phyloP scores from a whole-genome alignment of 2,888 invertebrate genomes.

The Euspilapteryx auroguttella region DNA sequence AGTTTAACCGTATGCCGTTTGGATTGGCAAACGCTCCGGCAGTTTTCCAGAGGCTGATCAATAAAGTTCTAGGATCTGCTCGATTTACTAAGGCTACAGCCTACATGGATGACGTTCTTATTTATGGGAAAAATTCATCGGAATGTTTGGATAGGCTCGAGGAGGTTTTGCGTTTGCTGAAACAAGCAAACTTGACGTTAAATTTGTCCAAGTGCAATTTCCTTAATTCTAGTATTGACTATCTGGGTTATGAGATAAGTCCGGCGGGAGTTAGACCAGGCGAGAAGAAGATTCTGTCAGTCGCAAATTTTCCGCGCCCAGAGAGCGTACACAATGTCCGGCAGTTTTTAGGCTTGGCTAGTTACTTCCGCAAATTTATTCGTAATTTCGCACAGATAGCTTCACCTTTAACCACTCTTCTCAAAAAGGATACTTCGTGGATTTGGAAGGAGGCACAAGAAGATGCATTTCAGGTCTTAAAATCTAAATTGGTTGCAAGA shows the following conservation, averaged over 20 bases:
- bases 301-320: slow-evolving; percentile 13
- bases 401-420: too few relatives aligned
- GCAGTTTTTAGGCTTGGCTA: slow-evolving; percentile 14
- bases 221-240: slow-evolving; percentile 11
- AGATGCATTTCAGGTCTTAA: too few relatives aligned
- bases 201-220: slow-evolving; percentile 15
- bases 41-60: too few relatives aligned
- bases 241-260: slow-evolving; percentile 14
- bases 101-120: slow-evolving; percentile 9
- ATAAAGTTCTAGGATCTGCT: slow-evolving; percentile 1
- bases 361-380: too few relatives aligned
- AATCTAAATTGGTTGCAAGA: too few relatives aligned
- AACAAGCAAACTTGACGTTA: slow-evolving; percentile 14
- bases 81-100: slow-evolving; percentile 3
- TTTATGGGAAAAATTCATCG: slow-evolving; percentile 4
- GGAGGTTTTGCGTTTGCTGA: slow-evolving; percentile 10
- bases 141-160: slow-evolving; percentile 11
- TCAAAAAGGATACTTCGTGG: too few relatives aligned
- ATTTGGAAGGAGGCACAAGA: too few relatives aligned
- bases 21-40: too few relatives aligned
- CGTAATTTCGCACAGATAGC: too few relatives aligned
- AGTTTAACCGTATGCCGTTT: too few relatives aligned
- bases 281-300: slow-evolving; percentile 11
- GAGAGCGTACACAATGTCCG: slow-evolving; percentile 11
- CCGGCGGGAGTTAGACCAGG: slow-evolving; percentile 13